Percentiles rank a stretch among this genome's conserved stretches.
phyloP scores from a whole-genome alignment of 2,888 invertebrate genomes.

The Callyntrura guangdongensis region DNA sequence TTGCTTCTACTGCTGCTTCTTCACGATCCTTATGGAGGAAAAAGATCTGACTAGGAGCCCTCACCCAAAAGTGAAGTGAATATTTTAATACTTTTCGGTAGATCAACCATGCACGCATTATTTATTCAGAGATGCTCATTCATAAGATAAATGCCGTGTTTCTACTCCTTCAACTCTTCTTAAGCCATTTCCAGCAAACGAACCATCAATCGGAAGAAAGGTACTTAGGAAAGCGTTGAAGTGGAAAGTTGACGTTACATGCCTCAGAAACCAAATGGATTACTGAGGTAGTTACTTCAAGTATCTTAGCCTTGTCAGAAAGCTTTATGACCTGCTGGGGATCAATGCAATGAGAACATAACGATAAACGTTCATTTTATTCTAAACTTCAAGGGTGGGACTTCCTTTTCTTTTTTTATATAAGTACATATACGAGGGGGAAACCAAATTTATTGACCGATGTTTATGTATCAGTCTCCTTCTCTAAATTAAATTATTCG shows the following conservation, averaged over 20 bases:
- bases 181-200: slow-evolving; percentile 20
- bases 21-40: background rate
- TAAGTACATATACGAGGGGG: background rate
- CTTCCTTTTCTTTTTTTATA: background rate
- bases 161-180: slow-evolving; percentile 59
- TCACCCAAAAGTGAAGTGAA: background rate
- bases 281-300: slow-evolving; percentile 69
- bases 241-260: slow-evolving; percentile 74
- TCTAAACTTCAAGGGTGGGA: slow-evolving; percentile 37
- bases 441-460: too few species aligned
- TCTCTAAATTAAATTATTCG: too few species aligned
- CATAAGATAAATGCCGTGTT: slow-evolving; percentile 55
- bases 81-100: slow-evolving; percentile 49
- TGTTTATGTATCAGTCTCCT: too few species aligned
- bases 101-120: slow-evolving; percentile 60
- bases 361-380: slow-evolving; percentile 68
- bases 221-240: slow-evolving; percentile 74
- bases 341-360: slow-evolving; percentile 64
- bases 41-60: background rate
- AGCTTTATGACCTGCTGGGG: slow-evolving; percentile 73
- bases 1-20: too few species aligned
- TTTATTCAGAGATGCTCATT: slow-evolving; percentile 69
- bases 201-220: slow-evolving; percentile 74
- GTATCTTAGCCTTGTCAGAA: slow-evolving; percentile 69
- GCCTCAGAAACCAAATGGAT: slow-evolving; percentile 71